A percentile compares a stretch with the other conserved stretches of the same genome.
phyloP scores from a whole-genome alignment of 1,140 invertebrate species.

The Pseudachorutes palmiensis region DNA sequence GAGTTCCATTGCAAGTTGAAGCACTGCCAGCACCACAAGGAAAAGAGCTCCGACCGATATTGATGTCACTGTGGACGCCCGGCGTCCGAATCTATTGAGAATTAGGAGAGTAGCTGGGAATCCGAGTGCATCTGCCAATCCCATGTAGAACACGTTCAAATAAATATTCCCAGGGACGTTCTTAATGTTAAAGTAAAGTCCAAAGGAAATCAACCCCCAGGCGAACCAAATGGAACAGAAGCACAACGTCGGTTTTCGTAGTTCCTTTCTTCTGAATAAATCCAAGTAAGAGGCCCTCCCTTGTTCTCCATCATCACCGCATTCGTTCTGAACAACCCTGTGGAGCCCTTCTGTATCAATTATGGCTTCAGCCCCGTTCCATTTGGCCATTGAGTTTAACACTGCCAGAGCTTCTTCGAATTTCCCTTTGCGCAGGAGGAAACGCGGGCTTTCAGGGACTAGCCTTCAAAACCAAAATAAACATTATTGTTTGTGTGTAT shows the following conservation, averaged over 20 bases:
- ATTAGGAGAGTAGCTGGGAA: too few relatives aligned
- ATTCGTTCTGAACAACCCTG: background rate
- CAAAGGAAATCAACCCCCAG: slow-evolving; percentile 14
- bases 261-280: slow-evolving; percentile 8
- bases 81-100: too few relatives aligned
- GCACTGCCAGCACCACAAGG: background rate
- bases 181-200: slow-evolving; percentile 15
- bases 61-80: too few relatives aligned
- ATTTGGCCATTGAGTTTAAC: slow-evolving; percentile 41
- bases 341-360: background rate
- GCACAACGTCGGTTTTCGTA: slow-evolving; percentile 18
- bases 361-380: slow-evolving; percentile 36
- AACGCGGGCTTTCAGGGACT: slow-evolving; percentile 47
- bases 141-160: slow-evolving; percentile 9
- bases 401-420: slow-evolving; percentile 43
- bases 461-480: slow-evolving; percentile 25
- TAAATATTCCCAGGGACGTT: slow-evolving; percentile 12
- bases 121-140: too few relatives aligned
- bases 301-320: background rate
- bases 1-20: slow-evolving; percentile 3
- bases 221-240: slow-evolving; percentile 13
- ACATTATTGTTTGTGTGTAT: too few relatives aligned
- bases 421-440: slow-evolving; percentile 45
- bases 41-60: too few relatives aligned
- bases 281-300: slow-evolving; percentile 16